Evolutionary conservation across 2,113 vertebrate species (phyloP), one percentile per base, ranked within the genome.

Genomic region (Hucho hucho): DNA sequence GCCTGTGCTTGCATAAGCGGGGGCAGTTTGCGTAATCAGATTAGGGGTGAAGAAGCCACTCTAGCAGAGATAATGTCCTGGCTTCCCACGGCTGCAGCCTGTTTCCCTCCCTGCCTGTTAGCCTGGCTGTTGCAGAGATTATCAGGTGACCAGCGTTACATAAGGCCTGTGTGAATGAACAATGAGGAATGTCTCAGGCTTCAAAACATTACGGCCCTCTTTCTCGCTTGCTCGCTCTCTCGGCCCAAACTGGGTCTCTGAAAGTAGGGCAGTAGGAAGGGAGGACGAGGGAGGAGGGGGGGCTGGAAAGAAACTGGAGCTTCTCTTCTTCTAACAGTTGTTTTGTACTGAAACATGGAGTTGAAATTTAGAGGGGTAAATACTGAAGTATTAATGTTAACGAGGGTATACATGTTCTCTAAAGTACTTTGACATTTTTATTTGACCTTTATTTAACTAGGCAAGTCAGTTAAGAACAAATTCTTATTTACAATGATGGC

Each of bases 171-270:
- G 90, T 91, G 90, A 90, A 90, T 90, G 92, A 91, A 92, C 89
- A 93, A 91, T 88, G 89, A 89, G 87, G 88, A 89, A 90, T 89
- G 88, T 89, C 89, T 91, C 85, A 86, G 89, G 86, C 89, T 88
- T 85, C 88, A 86, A 87, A 89, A 91, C 91, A 91, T 90, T 89
- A 89, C 89, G 79, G 81, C 75, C 79, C 18, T 79, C 70, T 80
- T 63, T 75, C 56, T 64, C 13, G 32, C 82, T 89, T 84, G 32
- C 82, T 89, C 86, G 75, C n/a, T 16, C 20, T 11, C 84, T 85
- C 58, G 49, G 86, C 74, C 86, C 84, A 88, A 91, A 92, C 78
- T 91, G 84, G 89, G 86, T 83, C 84, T 82, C 84, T 84, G 84
- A 84, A 90, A 87, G 81, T 90, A 85, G 89, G 90, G 81, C 84